Percentiles rank a stretch among this genome's conserved stretches.
phyloP scores from a whole-genome alignment of 2,797 vertebrate species.

The Lophius americanus region DNA sequence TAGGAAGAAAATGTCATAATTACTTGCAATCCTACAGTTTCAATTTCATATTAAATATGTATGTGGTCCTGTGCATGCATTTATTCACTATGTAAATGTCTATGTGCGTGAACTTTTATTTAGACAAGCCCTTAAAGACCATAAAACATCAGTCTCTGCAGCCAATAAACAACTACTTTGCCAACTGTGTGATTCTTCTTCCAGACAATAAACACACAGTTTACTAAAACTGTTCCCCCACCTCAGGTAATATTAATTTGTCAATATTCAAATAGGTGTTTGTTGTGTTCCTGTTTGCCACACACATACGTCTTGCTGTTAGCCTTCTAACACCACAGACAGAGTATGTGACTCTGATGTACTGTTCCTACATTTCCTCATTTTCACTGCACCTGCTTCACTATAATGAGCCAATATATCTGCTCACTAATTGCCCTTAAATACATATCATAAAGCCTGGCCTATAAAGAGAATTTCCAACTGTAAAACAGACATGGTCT shows the following conservation, averaged over 20 bases:
- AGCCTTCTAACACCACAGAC: conserved; percentile 54
- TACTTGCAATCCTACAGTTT: too few relatives aligned
- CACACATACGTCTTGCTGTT: conserved; percentile 41
- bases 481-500: conserved; percentile 77
- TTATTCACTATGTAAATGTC: conserved; percentile 6
- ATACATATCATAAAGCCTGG: conserved; percentile 85
- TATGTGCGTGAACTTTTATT: conserved; percentile 4
- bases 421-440: conserved; percentile 84
- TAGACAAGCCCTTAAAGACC: not conserved
- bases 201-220: conserved; percentile 42
- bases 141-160: conserved; percentile 15
- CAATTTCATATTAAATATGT: too few relatives aligned
- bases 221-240: conserved; percentile 17
- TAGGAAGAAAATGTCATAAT: too few relatives aligned
- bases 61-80: not conserved
- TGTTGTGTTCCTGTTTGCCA: conserved; percentile 32
- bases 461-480: conserved; percentile 65
- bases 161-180: conserved; percentile 45
- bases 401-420: conserved; percentile 87
- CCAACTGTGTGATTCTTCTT: conserved; percentile 29
- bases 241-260: conserved; percentile 34
- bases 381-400: conserved; percentile 83
- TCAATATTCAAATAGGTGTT: too few relatives aligned
- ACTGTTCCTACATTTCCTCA: conserved; percentile 73
- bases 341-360: conserved; percentile 66